Evolutionary conservation across 2,797 vertebrate genomes (phyloP).

Genomic region (Megalops cyprinoides): DNA sequence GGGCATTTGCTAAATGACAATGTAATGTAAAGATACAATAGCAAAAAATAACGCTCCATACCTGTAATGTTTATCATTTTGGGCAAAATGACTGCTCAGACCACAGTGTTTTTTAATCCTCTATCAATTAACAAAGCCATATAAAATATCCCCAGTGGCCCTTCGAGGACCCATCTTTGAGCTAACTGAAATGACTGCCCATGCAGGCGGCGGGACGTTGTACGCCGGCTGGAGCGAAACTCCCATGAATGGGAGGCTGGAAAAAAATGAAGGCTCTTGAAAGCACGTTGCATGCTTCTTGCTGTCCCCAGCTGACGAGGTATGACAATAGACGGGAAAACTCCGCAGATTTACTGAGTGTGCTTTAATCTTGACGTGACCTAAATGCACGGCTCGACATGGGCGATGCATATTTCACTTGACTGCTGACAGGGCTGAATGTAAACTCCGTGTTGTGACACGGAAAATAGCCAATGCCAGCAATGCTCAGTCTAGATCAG

Average conservation of each 20-base stretch:
- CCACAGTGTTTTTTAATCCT: neutral
- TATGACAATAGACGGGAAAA: neutral
- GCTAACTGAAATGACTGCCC: neutral
- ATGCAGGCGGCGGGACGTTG: no score
- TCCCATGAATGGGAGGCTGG: no score
- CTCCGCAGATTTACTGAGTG: neutral
- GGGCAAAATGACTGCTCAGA: neutral
- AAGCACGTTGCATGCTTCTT: neutral
- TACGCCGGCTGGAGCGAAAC: no score
- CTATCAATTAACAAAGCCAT: neutral
- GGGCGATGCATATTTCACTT: neutral
- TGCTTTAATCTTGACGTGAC: neutral
- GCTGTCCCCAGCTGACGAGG: neutral
- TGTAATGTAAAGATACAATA: no score
- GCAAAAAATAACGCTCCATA: no score
- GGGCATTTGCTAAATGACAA: no score
- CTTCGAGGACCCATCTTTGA: neutral
- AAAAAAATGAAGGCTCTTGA: neutral
- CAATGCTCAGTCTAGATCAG: neutral
- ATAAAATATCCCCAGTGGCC: neutral
- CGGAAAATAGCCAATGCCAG: neutral
- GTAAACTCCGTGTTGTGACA: slow-evolving; percentile 5
- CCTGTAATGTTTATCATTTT: neutral
- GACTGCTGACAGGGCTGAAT: neutral
- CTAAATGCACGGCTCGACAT: neutral